Conservation (phyloP, 2,888 invertebrate genomes). For the Alviniconcha strummeri region DNA sequence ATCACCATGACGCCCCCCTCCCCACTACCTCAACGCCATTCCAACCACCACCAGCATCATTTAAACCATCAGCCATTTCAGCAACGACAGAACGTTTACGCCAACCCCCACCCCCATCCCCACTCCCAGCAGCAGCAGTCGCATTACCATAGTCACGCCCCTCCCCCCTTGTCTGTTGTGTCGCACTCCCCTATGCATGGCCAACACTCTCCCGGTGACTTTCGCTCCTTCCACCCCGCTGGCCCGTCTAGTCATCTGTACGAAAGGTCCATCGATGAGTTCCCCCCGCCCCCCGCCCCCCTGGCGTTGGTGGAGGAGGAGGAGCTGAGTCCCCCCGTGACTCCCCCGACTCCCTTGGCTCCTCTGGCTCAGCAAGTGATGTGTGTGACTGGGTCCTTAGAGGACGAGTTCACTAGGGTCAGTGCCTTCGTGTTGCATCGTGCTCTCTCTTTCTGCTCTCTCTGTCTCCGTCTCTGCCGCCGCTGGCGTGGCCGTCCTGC, state of each 20-base stretch:
- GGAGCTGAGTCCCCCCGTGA: slow-evolving; percentile 45
- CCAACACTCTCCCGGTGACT: neutral
- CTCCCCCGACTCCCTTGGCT: slow-evolving; percentile 54
- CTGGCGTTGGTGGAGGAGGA: slow-evolving; percentile 35
- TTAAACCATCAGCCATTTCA: slow-evolving; percentile 10
- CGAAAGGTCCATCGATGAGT: slow-evolving; percentile 14
- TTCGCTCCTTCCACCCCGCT: slow-evolving; percentile 9
- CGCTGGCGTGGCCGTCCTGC: too few relatives aligned
- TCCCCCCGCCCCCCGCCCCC: slow-evolving; percentile 42
- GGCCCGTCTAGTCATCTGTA: slow-evolving; percentile 5
- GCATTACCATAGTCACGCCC: slow-evolving; percentile 10
- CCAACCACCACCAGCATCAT: slow-evolving; percentile 26
- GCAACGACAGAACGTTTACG: neutral
- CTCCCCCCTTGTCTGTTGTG: slow-evolving; percentile 19
- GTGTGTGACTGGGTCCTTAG: slow-evolving; percentile 41
- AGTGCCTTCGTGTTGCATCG: slow-evolving; percentile 45
- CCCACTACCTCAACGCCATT: slow-evolving; percentile 18
- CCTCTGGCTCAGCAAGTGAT: slow-evolving; percentile 45
- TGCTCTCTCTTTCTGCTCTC: neutral
- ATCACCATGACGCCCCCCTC: slow-evolving; percentile 18
- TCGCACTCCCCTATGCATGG: neutral
- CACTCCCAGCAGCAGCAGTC: slow-evolving; percentile 9
- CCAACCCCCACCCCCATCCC: slow-evolving; percentile 26
- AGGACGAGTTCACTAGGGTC: slow-evolving; percentile 70
- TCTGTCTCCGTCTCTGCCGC: neutral